Percentiles rank a stretch among this genome's conserved stretches.
phyloP scores from a whole-genome alignment of 2,888 invertebrate genomes.

The Galeopsomyia nigrocyanea region DNA sequence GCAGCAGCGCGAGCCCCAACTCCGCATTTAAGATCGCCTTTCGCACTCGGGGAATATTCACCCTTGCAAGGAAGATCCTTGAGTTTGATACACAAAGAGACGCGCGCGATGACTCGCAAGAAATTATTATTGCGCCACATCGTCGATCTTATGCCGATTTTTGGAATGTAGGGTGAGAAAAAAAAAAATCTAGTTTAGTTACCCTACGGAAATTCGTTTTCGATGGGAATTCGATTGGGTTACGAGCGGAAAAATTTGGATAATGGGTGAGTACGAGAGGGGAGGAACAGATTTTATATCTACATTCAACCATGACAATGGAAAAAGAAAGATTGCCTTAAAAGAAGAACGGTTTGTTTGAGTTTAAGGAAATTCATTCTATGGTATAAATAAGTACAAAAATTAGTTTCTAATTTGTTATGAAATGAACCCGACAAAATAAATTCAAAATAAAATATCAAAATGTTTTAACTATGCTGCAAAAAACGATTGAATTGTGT shows the following conservation, averaged over 20 bases:
- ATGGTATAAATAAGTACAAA: too few relatives aligned
- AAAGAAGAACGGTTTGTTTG: too few relatives aligned
- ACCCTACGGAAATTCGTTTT: slow-evolving; percentile 23
- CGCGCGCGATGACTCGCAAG: slow-evolving; percentile 43
- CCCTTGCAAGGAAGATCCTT: slow-evolving; percentile 17
- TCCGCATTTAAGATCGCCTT: slow-evolving; percentile 18
- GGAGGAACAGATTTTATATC: slow-evolving; percentile 11
- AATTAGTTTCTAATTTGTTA: too few relatives aligned
- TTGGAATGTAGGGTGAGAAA: too few relatives aligned
- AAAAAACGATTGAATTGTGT: too few relatives aligned
- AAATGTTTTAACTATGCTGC: too few relatives aligned
- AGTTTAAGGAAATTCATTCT: too few relatives aligned
- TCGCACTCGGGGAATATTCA: slow-evolving; percentile 17
- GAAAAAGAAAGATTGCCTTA: not conserved
- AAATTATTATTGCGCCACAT: slow-evolving; percentile 31
- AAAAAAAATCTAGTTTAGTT: not conserved
- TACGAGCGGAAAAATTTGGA: not conserved
- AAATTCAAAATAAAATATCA: too few relatives aligned
- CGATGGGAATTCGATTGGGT: slow-evolving; percentile 14
- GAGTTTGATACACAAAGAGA: slow-evolving; percentile 26
- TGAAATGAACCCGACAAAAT: too few relatives aligned
- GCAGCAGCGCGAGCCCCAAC: slow-evolving; percentile 6
- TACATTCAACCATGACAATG: slow-evolving; percentile 1
- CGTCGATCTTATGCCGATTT: too few relatives aligned
- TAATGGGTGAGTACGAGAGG: not conserved